Evolutionary conservation across 2,113 vertebrate genomes (phyloP).

Genomic region (Corythaeola cristata): DNA sequence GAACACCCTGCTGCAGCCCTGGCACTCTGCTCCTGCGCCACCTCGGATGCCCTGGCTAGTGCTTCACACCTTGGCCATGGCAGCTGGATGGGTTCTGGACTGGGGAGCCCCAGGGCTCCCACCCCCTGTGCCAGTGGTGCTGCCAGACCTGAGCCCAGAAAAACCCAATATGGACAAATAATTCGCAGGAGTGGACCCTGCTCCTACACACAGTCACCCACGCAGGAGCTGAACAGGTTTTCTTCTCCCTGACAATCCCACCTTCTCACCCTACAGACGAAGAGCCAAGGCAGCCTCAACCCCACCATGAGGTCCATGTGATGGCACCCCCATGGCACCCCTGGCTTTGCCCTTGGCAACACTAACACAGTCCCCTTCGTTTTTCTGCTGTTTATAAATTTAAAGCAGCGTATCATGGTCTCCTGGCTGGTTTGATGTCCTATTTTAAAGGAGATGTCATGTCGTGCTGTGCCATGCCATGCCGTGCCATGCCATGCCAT

Average conservation of each 20-base stretch:
- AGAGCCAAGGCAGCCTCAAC: background rate
- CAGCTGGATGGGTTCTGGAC: fast-evolving
- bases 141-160: background rate
- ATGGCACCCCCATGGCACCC: fast-evolving
- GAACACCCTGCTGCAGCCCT: too few species aligned
- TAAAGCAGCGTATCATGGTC: fast-evolving
- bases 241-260: too few species aligned
- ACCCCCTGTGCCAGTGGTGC: background rate
- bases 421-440: background rate
- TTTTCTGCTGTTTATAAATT: background rate
- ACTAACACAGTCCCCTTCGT: too few species aligned
- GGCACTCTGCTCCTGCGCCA: too few species aligned
- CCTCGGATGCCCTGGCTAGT: fast-evolving
- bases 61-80: fast-evolving
- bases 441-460: background rate
- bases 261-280: background rate
- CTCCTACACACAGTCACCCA: background rate
- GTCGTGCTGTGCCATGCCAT: background rate
- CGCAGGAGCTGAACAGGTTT: background rate
- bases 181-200: background rate
- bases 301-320: fast-evolving
- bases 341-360: background rate
- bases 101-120: background rate
- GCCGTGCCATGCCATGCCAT: too few species aligned
- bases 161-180: background rate